Conservation (phyloP, 2,797 vertebrate species). For the Tapirus indicus region DNA sequence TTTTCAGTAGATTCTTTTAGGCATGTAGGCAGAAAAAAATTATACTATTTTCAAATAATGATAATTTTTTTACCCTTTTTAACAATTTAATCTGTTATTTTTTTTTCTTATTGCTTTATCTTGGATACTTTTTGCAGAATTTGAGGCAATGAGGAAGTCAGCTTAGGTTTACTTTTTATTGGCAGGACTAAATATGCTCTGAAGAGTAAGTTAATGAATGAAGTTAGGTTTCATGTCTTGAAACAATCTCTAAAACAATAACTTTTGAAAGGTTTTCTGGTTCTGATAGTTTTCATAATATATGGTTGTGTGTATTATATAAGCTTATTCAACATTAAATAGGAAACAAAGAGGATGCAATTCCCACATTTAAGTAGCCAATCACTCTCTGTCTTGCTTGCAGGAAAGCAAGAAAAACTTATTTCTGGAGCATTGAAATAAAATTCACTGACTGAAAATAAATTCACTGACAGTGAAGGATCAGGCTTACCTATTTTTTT, state of each 20-base stretch:
- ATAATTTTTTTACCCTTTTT: background rate
- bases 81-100: background rate
- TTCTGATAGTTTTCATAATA: slow-evolving; percentile 22
- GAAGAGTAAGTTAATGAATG: background rate
- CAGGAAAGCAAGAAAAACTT: slow-evolving; percentile 62
- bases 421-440: slow-evolving; percentile 7
- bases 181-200: background rate
- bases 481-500: background rate
- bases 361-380: slow-evolving; percentile 20
- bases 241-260: background rate
- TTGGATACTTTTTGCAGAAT: background rate
- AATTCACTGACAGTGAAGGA: background rate
- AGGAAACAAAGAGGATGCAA: background rate
- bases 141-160: background rate
- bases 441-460: slow-evolving; percentile 31
- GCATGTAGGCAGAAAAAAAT: slow-evolving; percentile 5
- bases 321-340: slow-evolving; percentile 37
- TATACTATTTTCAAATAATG: slow-evolving; percentile 21
- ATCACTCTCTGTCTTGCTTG: slow-evolving; percentile 24
- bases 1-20: slow-evolving; percentile 7
- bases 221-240: background rate
- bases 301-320: background rate
- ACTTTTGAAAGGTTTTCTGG: background rate
- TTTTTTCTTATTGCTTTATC: slow-evolving; percentile 18
- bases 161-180: slow-evolving; percentile 11